Conservation (phyloP, 2,797 vertebrate species). For the Geotrypetes seraphini region DNA sequence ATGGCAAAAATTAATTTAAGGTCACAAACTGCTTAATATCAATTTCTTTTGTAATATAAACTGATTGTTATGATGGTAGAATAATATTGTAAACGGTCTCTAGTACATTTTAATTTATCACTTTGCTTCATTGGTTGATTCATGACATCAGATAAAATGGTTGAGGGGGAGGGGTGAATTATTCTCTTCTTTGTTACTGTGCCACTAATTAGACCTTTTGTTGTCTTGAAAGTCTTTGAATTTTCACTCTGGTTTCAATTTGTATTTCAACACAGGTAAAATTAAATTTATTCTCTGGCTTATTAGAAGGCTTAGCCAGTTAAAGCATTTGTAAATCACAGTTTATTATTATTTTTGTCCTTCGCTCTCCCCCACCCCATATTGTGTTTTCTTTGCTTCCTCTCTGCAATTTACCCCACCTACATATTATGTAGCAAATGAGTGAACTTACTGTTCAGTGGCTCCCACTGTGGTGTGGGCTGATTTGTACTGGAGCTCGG, state of each 20-base stretch:
- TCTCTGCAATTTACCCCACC: neutral
- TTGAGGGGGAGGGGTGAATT: constrained; percentile 17
- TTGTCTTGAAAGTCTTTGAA: constrained; percentile 8
- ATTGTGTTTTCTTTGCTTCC: constrained; percentile 20
- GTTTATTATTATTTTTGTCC: too few species aligned
- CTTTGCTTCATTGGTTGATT: neutral
- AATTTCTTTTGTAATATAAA: too few species aligned
- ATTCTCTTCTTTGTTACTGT: constrained; percentile 11
- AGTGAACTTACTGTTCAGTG: too few species aligned
- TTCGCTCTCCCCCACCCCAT: too few species aligned
- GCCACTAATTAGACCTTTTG: constrained; percentile 14
- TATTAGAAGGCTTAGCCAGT: constrained; percentile 34
- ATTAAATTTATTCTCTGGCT: constrained; percentile 36
- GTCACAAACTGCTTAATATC: too few species aligned
- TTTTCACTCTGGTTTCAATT: constrained; percentile 17
- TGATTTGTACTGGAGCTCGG: constrained; percentile 1
- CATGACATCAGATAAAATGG: constrained; percentile 14
- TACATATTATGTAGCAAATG: constrained; percentile 4
- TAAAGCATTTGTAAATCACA: constrained; percentile 44
- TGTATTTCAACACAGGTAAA: constrained; percentile 18
- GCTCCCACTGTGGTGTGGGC: neutral
- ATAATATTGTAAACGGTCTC: too few species aligned
- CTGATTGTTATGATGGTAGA: too few species aligned
- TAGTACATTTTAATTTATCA: too few species aligned
- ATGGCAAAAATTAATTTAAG: too few species aligned